A percentile compares a stretch with the other conserved stretches of the same genome.
Evolutionary conservation across 2,113 vertebrate genomes (phyloP).

Genomic region (Rhinolophus sinicus): DNA sequence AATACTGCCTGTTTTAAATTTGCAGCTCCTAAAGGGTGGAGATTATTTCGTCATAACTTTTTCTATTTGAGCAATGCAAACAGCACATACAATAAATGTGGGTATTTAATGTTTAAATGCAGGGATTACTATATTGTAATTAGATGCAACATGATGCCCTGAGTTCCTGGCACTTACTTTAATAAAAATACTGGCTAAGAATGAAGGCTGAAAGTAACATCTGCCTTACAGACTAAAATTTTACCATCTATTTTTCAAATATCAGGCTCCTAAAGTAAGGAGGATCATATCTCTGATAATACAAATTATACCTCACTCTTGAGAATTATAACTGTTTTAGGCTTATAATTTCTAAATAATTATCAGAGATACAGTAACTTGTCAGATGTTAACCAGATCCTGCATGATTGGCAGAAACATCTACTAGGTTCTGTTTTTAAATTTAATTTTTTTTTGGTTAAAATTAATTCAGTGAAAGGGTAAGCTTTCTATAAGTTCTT

Average conservation of each 20-base stretch:
- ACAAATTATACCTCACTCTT: background rate
- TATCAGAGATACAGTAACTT: slow-evolving; percentile 16
- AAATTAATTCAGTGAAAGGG: background rate
- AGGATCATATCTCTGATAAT: background rate
- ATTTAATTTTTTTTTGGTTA: background rate
- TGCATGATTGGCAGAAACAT: background rate
- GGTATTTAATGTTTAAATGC: slow-evolving; percentile 21
- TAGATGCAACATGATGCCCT: background rate
- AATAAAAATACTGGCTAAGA: slow-evolving; percentile 25
- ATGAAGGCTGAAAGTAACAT: slow-evolving; percentile 50
- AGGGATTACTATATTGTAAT: slow-evolving; percentile 21
- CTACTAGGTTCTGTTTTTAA: slow-evolving; percentile 19
- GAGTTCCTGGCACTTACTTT: slow-evolving; percentile 23
- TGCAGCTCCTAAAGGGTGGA: background rate
- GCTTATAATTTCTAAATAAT: slow-evolving; percentile 23
- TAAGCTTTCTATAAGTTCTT: background rate
- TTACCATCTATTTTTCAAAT: slow-evolving; percentile 40
- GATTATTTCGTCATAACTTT: slow-evolving; percentile 22
- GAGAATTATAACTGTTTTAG: slow-evolving; percentile 17
- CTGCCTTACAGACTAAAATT: slow-evolving; percentile 29
- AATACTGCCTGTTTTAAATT: background rate
- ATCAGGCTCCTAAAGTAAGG: background rate
- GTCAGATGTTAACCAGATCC: background rate
- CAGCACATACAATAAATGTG: background rate
- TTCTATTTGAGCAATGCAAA: background rate